Evolutionary conservation across 1,140 invertebrate species (phyloP).

Genomic region (Pseudachorutes palmiensis): DNA sequence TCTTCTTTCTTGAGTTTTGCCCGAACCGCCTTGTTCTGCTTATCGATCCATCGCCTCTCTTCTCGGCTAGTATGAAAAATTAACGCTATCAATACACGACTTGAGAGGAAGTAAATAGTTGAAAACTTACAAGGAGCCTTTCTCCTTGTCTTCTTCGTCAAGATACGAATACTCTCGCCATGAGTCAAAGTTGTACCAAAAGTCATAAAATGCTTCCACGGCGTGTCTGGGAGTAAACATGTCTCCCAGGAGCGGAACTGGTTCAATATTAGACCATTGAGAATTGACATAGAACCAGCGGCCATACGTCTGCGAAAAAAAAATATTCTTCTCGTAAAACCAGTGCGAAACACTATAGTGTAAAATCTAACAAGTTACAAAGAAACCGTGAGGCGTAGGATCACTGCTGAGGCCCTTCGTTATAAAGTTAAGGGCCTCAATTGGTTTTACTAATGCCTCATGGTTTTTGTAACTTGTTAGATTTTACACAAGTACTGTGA

Average conservation of each 20-base stretch:
- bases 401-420: no score
- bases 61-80: constrained; percentile 56
- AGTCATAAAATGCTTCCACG: constrained; percentile 77
- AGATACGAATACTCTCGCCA: constrained; percentile 99
- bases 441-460: no score
- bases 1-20: constrained; percentile 94
- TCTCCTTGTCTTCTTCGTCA: constrained; percentile 97
- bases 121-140: constrained; percentile 63
- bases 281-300: constrained; percentile 77
- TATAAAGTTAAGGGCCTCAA: no score
- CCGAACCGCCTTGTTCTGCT: constrained; percentile 86
- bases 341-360: no score
- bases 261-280: constrained; percentile 82
- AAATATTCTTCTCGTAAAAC: constrained; percentile 8
- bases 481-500: no score
- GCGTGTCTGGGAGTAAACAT: constrained; percentile 58
- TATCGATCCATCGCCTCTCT: constrained; percentile 93
- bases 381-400: no score
- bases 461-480: no score
- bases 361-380: no score
- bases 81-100: constrained; percentile 8
- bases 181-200: constrained; percentile 97
- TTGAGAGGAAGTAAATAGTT: constrained; percentile 3
- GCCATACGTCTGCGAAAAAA: constrained; percentile 53
- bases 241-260: constrained; percentile 77